Evolutionary conservation across 2,888 invertebrate genomes (phyloP), one percentile per base, ranked within the genome.

Genomic region (Eristalis arbustorum): DNA sequence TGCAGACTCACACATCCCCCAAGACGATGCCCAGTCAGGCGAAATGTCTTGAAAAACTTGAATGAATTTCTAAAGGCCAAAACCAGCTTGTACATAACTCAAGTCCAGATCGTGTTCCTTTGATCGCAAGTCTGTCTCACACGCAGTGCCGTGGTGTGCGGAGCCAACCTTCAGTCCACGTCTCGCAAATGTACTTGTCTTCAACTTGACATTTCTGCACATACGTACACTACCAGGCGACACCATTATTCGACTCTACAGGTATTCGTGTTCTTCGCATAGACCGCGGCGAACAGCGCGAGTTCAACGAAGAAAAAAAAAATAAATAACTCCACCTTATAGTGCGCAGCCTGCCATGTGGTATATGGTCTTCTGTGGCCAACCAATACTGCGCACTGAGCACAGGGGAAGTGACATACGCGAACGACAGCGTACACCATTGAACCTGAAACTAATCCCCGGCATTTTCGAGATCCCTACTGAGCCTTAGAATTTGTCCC

Each of bases 361-460:
- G 31, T 28, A 49, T 40, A 31, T 34, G 34, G 68, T 75, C 72
- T 76, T 31, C 28, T 31, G 72, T 68, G 37, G 61, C 28, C 34
- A 57, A 74, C 49, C 62, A 72, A 40, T 67, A 75, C 57, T 66
- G 59, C 83, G 87, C 77, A 87, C 37, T 49, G 69, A 42, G 69
- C 78, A 72, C 74, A 59, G 42, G 37, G 25, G 31, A 73, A 81
- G 18, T 85, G 75, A 40, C 63, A 64, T 59, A 31, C 62, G 23
- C 37, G 49, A 22, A 49, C n/a, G 37, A 25, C 14, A 25, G 2
- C 59, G 18, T 23, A 37, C 63, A 71, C 73, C 87, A 83, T 67
- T 87, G 83, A 87, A 83, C 87, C 83, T 79, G 83, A 87, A 83
- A 87, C 74, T 83, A 87, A 87, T 87, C 83, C 67, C 67, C 67